Conservation (phyloP, 2,113 vertebrate species). For the Chionis minor region DNA sequence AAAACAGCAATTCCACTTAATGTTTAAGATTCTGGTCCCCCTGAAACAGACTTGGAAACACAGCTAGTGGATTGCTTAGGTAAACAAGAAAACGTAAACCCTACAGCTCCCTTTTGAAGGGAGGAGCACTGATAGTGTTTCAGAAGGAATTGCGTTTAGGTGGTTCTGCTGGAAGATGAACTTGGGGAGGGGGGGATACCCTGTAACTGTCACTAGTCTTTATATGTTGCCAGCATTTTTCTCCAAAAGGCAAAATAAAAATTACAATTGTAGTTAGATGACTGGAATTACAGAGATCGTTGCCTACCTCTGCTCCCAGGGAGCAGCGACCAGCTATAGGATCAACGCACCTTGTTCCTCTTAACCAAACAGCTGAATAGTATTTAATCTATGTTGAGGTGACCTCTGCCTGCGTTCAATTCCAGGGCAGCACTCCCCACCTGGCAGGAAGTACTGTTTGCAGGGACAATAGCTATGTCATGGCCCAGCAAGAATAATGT, state of each 20-base stretch:
- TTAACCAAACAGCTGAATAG: neutral
- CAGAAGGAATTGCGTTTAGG: neutral
- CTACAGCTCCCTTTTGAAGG: neutral
- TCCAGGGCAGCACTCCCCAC: neutral
- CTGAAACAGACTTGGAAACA: neutral
- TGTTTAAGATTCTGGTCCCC: neutral
- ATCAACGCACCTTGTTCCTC: neutral
- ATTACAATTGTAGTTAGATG: neutral
- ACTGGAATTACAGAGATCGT: neutral
- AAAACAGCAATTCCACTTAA: neutral
- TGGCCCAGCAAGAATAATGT: fast-evolving
- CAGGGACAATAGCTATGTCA: neutral
- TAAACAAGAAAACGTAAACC: neutral
- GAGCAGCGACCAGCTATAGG: neutral
- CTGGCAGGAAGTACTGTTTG: neutral
- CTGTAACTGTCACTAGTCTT: neutral
- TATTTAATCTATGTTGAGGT: neutral
- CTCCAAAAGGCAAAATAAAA: neutral
- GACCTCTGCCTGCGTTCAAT: neutral
- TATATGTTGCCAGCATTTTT: neutral
- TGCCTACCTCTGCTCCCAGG: neutral
- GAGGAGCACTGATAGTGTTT: neutral
- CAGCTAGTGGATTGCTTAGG: neutral
- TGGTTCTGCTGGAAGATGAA: neutral
- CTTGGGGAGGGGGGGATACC: neutral